Percentiles rank a stretch among this genome's conserved stretches.
Conservation (phyloP, 2,888 invertebrate species). For the Rapana venosa region DNA sequence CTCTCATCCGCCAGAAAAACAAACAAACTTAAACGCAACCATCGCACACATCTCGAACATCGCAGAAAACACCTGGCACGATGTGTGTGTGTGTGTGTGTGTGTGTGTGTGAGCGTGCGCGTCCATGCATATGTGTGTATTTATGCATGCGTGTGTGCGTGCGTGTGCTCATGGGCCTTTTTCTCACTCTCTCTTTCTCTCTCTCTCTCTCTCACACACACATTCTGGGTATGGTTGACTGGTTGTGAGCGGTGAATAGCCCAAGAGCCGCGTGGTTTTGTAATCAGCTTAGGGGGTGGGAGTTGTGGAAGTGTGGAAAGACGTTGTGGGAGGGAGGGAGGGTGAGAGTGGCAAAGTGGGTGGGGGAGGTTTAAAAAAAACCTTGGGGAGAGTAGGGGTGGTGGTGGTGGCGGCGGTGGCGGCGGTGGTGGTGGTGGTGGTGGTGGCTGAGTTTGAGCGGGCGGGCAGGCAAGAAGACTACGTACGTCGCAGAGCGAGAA, state of each 20-base stretch:
- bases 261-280: conserved; percentile 32
- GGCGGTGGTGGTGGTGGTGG: not conserved
- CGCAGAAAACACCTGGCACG: no score
- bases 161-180: not conserved
- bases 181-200: not conserved
- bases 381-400: not conserved
- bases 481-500: conserved; percentile 12
- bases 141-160: not conserved
- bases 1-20: no score
- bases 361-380: not conserved
- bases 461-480: conserved; percentile 25
- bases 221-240: conserved; percentile 27
- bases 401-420: not conserved
- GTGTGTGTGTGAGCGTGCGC: not conserved
- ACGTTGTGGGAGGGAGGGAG: not conserved
- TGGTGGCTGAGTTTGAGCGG: conserved; percentile 17
- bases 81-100: no score
- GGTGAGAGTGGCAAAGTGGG: not conserved
- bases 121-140: not conserved
- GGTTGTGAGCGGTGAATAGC: conserved; percentile 24
- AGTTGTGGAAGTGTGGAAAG: not conserved
- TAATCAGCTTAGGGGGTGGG: conserved; percentile 32
- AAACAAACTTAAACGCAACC: no score
- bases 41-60: no score
- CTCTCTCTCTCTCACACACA: not conserved